Base-by-base conservation (phyloP, 2,888 invertebrate species). In the Rapana venosa region DNA sequence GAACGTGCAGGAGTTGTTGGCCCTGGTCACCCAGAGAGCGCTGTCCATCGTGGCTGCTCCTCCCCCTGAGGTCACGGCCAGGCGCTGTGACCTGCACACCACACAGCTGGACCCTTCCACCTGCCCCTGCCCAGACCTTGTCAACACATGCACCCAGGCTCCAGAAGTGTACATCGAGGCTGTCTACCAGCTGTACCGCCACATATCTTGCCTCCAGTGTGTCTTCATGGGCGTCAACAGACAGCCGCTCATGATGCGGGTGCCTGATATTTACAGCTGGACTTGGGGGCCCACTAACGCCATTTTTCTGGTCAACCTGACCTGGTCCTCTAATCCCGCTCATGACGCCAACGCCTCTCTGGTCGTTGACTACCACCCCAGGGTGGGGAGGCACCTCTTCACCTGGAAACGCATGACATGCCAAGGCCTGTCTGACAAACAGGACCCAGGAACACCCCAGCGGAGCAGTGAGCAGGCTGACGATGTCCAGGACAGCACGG, bases 111-210 rank as follows among this genome's bases (percentile, higher is more conserved):
- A 22, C 17, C 1, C 79, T 15, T 8, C 32, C 32, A 17, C 35
- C 35, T 83, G 81, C 47, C 81, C 30, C 47, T 83, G 81, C 22
- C 47, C 81, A 0, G 81, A 83, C 26, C 47, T 83, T 20, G 26
- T 47, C 47, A 36, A 83, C 47, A 83, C 4, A 30, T 83, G 81
- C 30, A 22, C 81, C 30, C 5, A 22, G 6, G 36, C 20, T 22
- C 6, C 47, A 26, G 81, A 36, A 26, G 81, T 36, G 11, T 83
- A 47, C 81, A 83, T 83, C 81, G 36, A 22, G 81, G 81, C 36
- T 47, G 47, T 36, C 47, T 83, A 83, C 81, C 81, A 83, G 81
- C 81, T 83, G 81, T 83, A 83, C 81, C 36, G 26, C 36, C 81
- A 83, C 26, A 26, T 36, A 1, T 22, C 81, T 13, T 83, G 81